These are phyloP conservation scores for Oncopeltus fasciatus DNA, from an alignment of 1,140 invertebrate species.

Conservation along the genomic window DNA sequence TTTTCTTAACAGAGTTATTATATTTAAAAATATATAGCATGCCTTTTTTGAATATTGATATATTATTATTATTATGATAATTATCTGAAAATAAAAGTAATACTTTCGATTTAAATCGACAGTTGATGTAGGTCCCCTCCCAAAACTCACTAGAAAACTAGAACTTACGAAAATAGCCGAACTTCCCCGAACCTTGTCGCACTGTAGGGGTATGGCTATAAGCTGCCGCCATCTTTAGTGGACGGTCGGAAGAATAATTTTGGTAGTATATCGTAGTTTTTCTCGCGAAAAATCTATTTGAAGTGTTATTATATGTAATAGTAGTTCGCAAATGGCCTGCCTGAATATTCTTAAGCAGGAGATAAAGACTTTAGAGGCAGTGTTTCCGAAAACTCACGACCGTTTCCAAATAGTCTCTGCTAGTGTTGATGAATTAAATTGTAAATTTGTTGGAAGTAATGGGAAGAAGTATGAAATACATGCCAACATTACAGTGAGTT, in stretches of 20 bases:
- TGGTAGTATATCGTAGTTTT: background rate
- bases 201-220: background rate
- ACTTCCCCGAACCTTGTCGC: background rate
- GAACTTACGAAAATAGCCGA: background rate
- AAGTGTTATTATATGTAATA: constrained; percentile 5
- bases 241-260: background rate
- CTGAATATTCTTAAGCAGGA: constrained; percentile 93
- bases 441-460: constrained; percentile 86
- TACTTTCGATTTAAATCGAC: too few species aligned
- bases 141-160: background rate
- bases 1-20: too few species aligned
- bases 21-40: too few species aligned
- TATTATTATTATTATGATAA: too few species aligned
- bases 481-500: constrained; percentile 90
- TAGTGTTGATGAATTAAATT: constrained; percentile 94
- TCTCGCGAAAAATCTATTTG: background rate
- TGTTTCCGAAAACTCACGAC: constrained; percentile 90
- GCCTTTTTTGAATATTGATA: too few species aligned
- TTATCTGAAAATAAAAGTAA: too few species aligned
- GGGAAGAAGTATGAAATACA: constrained; percentile 92
- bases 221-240: constrained; percentile 9
- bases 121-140: background rate
- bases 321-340: constrained; percentile 72
- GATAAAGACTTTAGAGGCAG: constrained; percentile 87
- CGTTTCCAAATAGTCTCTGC: constrained; percentile 93